Evolutionary conservation across 2,113 vertebrate genomes (phyloP).

Genomic region (Lutjanus erythropterus): DNA sequence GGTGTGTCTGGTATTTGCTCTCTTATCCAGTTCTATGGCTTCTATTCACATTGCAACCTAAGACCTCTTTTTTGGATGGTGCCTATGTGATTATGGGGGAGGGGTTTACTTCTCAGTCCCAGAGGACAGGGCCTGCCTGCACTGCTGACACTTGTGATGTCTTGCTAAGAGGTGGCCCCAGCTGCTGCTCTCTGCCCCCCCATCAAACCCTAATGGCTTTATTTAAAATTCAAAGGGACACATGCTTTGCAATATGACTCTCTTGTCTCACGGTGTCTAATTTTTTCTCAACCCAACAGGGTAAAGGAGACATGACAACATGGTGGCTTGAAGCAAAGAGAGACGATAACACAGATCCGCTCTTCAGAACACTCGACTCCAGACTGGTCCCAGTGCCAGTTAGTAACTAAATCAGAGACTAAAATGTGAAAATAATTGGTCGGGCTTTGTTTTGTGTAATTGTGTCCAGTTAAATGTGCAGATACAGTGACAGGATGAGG

Average conservation of each 20-base stretch:
- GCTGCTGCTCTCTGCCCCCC: slow-evolving; percentile 68
- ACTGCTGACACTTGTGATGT: slow-evolving; percentile 44
- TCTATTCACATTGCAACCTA: slow-evolving; percentile 39
- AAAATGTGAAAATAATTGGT: neutral
- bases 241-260: slow-evolving; percentile 61
- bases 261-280: slow-evolving; percentile 7
- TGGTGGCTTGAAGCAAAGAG: slow-evolving; percentile 86
- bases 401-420: slow-evolving; percentile 62
- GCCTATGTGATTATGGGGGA: slow-evolving; percentile 31
- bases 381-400: slow-evolving; percentile 70
- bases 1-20: slow-evolving; percentile 36
- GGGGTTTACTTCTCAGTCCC: slow-evolving; percentile 39
- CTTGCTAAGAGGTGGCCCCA: slow-evolving; percentile 71
- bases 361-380: slow-evolving; percentile 50
- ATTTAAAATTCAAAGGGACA: slow-evolving; percentile 68
- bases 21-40: slow-evolving; percentile 1
- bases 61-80: slow-evolving; percentile 53
- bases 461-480: slow-evolving; percentile 19
- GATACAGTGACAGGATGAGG: neutral
- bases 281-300: slow-evolving; percentile 69
- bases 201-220: slow-evolving; percentile 69
- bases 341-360: slow-evolving; percentile 48
- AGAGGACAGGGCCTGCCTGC: slow-evolving; percentile 25
- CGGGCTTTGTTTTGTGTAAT: slow-evolving; percentile 6
- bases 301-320: slow-evolving; percentile 86